Conservation (phyloP, 2,797 vertebrate genomes). For the Psittacula derbiana region DNA sequence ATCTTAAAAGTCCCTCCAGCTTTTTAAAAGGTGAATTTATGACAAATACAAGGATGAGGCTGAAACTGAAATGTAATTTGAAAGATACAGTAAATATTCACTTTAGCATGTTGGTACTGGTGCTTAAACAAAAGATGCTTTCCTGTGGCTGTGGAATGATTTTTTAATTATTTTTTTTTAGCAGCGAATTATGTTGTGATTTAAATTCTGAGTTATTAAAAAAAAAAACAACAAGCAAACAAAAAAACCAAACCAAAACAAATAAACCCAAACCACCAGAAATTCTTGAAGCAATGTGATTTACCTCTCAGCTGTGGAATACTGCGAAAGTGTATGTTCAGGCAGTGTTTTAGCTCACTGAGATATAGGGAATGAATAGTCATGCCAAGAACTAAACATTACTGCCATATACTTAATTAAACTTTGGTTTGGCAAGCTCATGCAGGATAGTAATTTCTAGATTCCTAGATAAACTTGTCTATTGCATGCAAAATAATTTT, state of each 20-base stretch:
- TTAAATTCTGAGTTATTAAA: neutral
- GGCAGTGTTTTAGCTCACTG: neutral
- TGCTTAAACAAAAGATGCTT: neutral
- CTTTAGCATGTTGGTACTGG: neutral
- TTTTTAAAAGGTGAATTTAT: neutral
- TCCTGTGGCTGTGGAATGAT: neutral
- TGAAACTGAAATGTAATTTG: neutral
- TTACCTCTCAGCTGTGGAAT: neutral
- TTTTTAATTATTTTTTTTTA: neutral
- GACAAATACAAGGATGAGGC: neutral
- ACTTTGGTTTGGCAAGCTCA: neutral
- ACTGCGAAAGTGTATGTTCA: neutral
- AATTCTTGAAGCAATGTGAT: neutral
- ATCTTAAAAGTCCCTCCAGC: neutral
- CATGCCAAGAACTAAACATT: neutral
- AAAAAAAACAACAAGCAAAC: neutral
- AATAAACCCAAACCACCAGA: neutral
- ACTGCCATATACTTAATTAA: neutral
- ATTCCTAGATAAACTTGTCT: neutral
- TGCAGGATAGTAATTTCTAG: neutral
- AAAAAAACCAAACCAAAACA: rapidly evolving
- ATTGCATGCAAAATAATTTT: neutral
- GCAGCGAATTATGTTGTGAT: neutral
- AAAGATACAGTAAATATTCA: neutral
- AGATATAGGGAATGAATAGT: neutral